These are phyloP conservation scores for Tiaroga cobitis DNA, from an alignment of 2,797 vertebrate genomes.

Conservation along the genomic window DNA sequence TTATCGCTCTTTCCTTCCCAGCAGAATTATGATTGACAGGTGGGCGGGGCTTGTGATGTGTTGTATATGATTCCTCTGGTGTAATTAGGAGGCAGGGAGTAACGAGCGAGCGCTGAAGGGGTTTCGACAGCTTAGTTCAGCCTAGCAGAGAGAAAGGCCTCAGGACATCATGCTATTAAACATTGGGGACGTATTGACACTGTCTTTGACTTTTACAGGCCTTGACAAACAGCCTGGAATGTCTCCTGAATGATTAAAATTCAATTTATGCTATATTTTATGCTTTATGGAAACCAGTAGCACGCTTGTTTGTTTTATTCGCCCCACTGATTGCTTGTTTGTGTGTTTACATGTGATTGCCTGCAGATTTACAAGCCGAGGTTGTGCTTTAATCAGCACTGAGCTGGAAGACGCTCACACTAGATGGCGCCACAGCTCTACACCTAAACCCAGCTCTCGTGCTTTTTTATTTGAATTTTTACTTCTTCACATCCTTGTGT, in stretches of 20 bases:
- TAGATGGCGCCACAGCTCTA: slow-evolving; percentile 60
- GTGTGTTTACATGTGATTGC: background rate
- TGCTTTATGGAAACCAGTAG: slow-evolving; percentile 22
- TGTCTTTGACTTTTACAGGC: slow-evolving; percentile 19
- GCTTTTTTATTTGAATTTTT: slow-evolving; percentile 22
- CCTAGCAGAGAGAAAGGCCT: slow-evolving; percentile 35
- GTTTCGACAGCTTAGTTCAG: slow-evolving; percentile 40
- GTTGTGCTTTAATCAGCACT: background rate
- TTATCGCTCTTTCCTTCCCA: slow-evolving; percentile 21
- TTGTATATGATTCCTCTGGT: slow-evolving; percentile 47
- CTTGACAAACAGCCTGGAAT: slow-evolving; percentile 18
- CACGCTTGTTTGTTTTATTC: slow-evolving; percentile 11
- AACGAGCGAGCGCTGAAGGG: background rate
- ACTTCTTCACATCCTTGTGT: slow-evolving; percentile 23
- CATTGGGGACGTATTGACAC: slow-evolving; percentile 18
- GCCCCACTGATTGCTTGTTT: slow-evolving; percentile 6
- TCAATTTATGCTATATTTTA: background rate
- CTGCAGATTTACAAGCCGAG: background rate
- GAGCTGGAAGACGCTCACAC: background rate
- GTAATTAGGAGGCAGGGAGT: slow-evolving; percentile 54
- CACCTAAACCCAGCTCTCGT: background rate
- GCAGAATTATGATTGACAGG: slow-evolving; percentile 50
- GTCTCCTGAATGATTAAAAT: slow-evolving; percentile 10
- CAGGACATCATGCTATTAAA: slow-evolving; percentile 39
- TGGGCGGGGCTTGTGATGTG: slow-evolving; percentile 46